Evolutionary conservation across 2,888 invertebrate genomes (phyloP), one percentile per base, ranked within the genome.

Genomic region (Acrocyrtus sp.): DNA sequence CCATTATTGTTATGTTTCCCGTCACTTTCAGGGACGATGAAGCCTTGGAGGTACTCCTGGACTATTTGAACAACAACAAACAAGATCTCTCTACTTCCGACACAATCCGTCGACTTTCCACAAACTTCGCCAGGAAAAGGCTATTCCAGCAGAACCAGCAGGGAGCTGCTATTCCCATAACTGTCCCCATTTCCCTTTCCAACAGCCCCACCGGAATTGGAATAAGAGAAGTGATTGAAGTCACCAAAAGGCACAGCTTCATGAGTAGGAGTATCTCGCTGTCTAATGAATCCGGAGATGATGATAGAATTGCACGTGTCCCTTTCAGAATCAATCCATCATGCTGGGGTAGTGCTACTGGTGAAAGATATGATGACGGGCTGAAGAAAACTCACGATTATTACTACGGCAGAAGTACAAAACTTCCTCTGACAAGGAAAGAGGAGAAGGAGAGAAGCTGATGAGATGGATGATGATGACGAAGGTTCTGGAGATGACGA

Each of bases 1-100:
- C 34, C 5, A 34, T 34, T 34, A n/a, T n/a, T n/a, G n/a, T n/a
- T n/a, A n/a, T n/a, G n/a, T n/a, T n/a, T n/a, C n/a, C n/a, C n/a
- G 50, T 50, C 50, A 47, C 8, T 19, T 48, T 27, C 65, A 76
- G 76, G 48, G 67, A 68, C 15, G 70, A 77, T 15, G 65, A 12
- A 29, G 69, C 68, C 24, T 61, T 77, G 54, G 57, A 72, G 45
- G 54, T 58, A 19, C 41, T 77, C 4, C 45, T 77, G 4, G 39
- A 58, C 12, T 74, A 65, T 34, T 68, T 77, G 24, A 34, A 12
- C 5, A 34, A 12, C 34, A 34, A 34, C 12, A 60, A 53, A 15
- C 27, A 43, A 17, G 10, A 51, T 6, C 45, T 56, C 48, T 50
- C 72, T 3, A 47, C 17, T 24, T 70, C 70, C 5, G 70, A 56